Conservation (phyloP, 2,888 invertebrate genomes). For the Selenia dentaria region DNA sequence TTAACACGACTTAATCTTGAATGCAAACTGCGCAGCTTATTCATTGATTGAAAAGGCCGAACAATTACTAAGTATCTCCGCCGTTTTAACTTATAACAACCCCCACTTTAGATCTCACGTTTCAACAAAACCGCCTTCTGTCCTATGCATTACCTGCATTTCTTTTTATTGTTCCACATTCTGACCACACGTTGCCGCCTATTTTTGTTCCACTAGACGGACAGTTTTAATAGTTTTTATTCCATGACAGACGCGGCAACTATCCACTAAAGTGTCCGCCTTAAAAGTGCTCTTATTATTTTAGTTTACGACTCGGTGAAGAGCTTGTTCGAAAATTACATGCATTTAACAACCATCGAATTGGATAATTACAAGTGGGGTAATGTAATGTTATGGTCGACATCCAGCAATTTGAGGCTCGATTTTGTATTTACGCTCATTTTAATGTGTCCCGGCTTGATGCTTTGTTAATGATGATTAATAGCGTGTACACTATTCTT, state of each 20-base stretch:
- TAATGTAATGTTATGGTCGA: conserved; percentile 66
- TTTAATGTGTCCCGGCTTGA: conserved; percentile 50
- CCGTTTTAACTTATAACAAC: conserved; percentile 13
- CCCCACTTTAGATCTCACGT: conserved; percentile 23
- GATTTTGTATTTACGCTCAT: conserved; percentile 48
- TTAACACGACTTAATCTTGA: too few species aligned
- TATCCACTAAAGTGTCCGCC: conserved; percentile 55
- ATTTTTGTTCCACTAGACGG: conserved; percentile 35
- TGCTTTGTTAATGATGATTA: conserved; percentile 29
- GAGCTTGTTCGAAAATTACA: conserved; percentile 65
- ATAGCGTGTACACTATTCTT: conserved; percentile 13
- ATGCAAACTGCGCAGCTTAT: too few species aligned
- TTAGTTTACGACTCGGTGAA: conserved; percentile 55
- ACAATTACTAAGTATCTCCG: too few species aligned
- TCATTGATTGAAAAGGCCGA: too few species aligned
- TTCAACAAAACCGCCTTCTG: conserved; percentile 33
- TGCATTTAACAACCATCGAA: conserved; percentile 64
- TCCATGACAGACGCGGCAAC: conserved; percentile 38
- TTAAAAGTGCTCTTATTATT: conserved; percentile 59
- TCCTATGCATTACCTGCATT: conserved; percentile 39
- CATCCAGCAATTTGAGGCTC: conserved; percentile 54
- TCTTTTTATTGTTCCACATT: conserved; percentile 42
- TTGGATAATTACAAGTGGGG: conserved; percentile 69
- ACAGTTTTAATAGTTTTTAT: conserved; percentile 43
- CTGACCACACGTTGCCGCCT: conserved; percentile 34